Conservation (phyloP, 2,797 vertebrate species). For the Rhyacichthys aspro region DNA sequence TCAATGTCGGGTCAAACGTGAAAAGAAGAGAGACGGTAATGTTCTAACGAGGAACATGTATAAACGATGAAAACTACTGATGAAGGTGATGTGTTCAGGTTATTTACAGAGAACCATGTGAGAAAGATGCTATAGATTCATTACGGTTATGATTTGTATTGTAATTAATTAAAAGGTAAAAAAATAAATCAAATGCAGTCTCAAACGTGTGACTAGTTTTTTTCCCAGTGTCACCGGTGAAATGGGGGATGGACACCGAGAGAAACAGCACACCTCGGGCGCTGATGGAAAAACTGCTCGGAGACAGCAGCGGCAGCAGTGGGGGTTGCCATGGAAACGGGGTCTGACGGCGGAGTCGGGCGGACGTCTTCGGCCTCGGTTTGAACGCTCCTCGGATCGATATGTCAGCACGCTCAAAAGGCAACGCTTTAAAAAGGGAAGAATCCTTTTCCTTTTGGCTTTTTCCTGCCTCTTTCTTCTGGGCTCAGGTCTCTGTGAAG, state of each 20-base stretch:
- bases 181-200: too few relatives aligned
- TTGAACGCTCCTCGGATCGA: conserved; percentile 44
- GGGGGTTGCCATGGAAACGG: conserved; percentile 69
- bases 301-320: conserved; percentile 45
- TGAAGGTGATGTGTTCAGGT: too few relatives aligned
- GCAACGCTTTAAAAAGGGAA: conserved; percentile 35
- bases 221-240: neutral
- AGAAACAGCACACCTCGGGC: conserved; percentile 47
- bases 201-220: conserved; percentile 15
- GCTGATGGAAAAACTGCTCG: conserved; percentile 57
- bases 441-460: conserved; percentile 29
- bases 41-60: too few relatives aligned
- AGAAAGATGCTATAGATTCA: too few relatives aligned
- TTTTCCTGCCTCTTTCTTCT: neutral
- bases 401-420: conserved; percentile 50
- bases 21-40: too few relatives aligned
- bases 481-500: conserved; percentile 10
- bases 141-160: too few relatives aligned
- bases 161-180: too few relatives aligned
- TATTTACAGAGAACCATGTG: too few relatives aligned
- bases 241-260: conserved; percentile 1
- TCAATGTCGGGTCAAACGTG: too few relatives aligned
- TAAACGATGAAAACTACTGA: too few relatives aligned
- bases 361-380: conserved; percentile 41
- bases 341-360: conserved; percentile 33